phyloP scores from a whole-genome alignment of 2,888 invertebrate species.

The Sphaerophoria rueppellii region DNA sequence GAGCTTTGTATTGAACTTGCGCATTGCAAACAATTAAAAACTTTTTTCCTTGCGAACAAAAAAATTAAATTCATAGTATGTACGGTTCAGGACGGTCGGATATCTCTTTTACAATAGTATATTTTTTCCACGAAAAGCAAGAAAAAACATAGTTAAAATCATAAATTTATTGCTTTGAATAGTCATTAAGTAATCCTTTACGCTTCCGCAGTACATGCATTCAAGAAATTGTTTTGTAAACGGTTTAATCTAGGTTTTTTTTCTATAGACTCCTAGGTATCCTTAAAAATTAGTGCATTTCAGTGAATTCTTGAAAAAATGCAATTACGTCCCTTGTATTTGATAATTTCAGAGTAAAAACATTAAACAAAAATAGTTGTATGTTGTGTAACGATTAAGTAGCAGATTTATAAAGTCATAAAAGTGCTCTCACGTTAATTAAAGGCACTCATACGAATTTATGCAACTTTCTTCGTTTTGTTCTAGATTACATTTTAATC shows the following conservation, averaged over 20 bases:
- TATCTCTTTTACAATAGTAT: slow-evolving; percentile 31
- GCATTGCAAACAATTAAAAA: slow-evolving; percentile 49
- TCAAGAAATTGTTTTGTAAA: neutral
- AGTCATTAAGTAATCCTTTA: neutral
- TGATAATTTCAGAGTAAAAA: neutral
- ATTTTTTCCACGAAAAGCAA: neutral
- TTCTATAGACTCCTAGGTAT: neutral
- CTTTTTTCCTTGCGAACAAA: slow-evolving; percentile 53
- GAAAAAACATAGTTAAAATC: neutral
- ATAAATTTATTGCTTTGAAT: neutral
- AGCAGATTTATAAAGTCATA: slow-evolving; percentile 36
- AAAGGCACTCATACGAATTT: slow-evolving; percentile 39
- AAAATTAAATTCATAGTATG: slow-evolving; percentile 42
- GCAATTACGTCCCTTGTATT: neutral
- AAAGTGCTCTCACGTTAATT: slow-evolving; percentile 39
- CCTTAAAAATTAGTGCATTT: slow-evolving; percentile 19
- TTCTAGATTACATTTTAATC: slow-evolving; percentile 67
- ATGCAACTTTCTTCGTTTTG: slow-evolving; percentile 50
- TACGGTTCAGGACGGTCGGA: slow-evolving; percentile 48
- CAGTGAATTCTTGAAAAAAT: slow-evolving; percentile 23
- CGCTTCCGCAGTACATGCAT: neutral
- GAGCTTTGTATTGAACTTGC: slow-evolving; percentile 52
- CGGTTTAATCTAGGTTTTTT: neutral
- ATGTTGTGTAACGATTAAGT: slow-evolving; percentile 47
- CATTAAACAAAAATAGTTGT: neutral